These are phyloP conservation scores for Apotomis turbidana DNA, from an alignment of 2,888 invertebrate species.

Conservation along the genomic window DNA sequence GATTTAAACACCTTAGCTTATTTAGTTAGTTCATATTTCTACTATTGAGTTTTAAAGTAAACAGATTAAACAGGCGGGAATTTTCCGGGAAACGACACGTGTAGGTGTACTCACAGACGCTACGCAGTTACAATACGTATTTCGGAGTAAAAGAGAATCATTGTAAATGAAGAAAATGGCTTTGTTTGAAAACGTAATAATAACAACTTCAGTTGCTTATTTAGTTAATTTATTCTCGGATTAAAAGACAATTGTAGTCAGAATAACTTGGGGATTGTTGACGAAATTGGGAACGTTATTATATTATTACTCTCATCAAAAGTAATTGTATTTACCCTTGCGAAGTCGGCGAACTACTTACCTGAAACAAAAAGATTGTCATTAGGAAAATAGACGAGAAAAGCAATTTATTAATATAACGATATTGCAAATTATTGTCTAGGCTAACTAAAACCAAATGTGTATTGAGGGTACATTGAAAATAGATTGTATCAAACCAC, in stretches of 20 bases:
- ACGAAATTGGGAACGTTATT: not conserved
- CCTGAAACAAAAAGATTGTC: constrained; percentile 59
- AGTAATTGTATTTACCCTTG: constrained; percentile 23
- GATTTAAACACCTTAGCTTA: no score
- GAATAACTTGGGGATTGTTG: not conserved
- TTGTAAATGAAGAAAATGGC: not conserved
- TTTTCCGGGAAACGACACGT: no score
- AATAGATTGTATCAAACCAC: no score
- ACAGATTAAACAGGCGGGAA: no score
- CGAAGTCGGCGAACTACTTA: constrained; percentile 52
- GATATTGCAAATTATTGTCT: not conserved
- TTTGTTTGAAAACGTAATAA: not conserved
- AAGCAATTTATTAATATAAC: not conserved
- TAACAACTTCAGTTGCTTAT: not conserved
- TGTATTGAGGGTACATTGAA: not conserved
- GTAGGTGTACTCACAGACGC: no score
- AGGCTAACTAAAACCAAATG: constrained; percentile 4
- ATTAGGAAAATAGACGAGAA: constrained; percentile 46
- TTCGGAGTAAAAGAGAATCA: no score
- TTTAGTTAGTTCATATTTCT: no score
- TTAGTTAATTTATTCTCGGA: not conserved
- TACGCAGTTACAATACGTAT: no score
- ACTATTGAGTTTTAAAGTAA: no score
- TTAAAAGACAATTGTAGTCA: not conserved
- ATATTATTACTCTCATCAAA: constrained; percentile 9